Evolutionary conservation across 2,888 invertebrate genomes (phyloP), one percentile per base, ranked within the genome.

Genomic region (Watsonalla cultraria): DNA sequence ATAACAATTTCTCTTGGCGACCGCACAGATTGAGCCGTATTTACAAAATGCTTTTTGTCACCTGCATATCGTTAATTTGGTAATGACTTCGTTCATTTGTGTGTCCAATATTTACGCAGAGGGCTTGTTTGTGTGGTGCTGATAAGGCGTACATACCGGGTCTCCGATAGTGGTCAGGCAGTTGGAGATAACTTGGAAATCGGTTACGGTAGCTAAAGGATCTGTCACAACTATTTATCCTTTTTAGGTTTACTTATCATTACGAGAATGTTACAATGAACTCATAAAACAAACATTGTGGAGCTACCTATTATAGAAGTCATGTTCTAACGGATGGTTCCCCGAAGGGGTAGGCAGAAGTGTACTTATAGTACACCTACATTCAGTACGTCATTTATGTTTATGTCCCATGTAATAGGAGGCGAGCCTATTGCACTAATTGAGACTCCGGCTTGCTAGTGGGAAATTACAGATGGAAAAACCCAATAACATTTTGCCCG

Each of bases 41-140:
- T 88, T 84, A 89, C 88, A 78, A 87, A 89, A 87, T 89, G 85
- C 75, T 83, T 86, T 82, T 88, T 86, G 83, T 86, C 82, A 89
- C 88, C 88, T 87, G 84, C 72, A 76, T 78, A 72, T 82, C 80
- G 86, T 89, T 88, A 88, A 90, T 90, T 89, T 86, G 79, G 83
- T 90, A 90, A 90, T 90, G 86, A 84, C 81, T 82, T 82, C 72
- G 70, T 81, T 71, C 74, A 68, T 80, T 74, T 77, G 89, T 87
- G 86, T 88, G 87, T 70, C 67, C 77, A 66, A 69, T 78, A 77
- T 76, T 76, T 75, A 78, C 70, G 70, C 70, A 73, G 64, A 64
- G 62, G 56, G 68, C 76, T 73, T 74, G 69, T 73, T 64, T 77
- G 89, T 89, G 88, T 88, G 87, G 73, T 61, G 47, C 68, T 68